Base-by-base conservation (phyloP, 2,888 invertebrate genomes). In the Glomeris marginata region DNA sequence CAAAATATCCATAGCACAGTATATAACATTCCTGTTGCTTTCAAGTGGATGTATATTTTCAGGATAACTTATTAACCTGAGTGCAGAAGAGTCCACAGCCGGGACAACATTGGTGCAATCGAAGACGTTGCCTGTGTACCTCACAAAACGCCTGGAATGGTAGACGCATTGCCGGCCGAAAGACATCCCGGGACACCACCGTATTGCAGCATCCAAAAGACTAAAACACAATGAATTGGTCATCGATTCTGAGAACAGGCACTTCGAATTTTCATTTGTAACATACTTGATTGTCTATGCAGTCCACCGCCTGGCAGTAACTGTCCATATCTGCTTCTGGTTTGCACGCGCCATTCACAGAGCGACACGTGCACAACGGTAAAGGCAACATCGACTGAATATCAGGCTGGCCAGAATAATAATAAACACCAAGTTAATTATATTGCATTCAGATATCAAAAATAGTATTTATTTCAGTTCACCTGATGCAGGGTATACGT, bases 1-100 rank as follows among this genome's bases (percentile, higher is more conserved):
- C 28, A 50, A 51, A 18, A 38, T 21, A 6, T 28, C 22, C 2
- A 37, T 34, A 13, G 37, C 41, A n/a, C 13, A 37, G 18, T 41
- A 6, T 11, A 28, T 28, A 10, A 36, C 15, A 45, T 34, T 3
- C 28, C 3, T 28, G 8, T 3, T 28, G 8, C 28, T 28, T 28
- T 8, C 28, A 36, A 36, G 36, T 36, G 13, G 10, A 13, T 11
- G 10, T 11, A 36, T 52, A 6, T 42, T 21, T 11, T 6, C 28
- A 35, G 16, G 13, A 37, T 28, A 18, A 44, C 13, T 21, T 37
- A 54, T 55, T 57, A 60, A 82, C 84, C 76, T 88, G 86, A 5
- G 87, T 81, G 64, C 91, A 91, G 66, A 87, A 92, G 47, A 86
- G 70, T 5, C 91, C 85, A 68, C 92, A 92, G 1, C 81, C 80